Percentiles rank a stretch among this genome's conserved stretches.
These are phyloP conservation scores for Andrena bicolor DNA, from an alignment of 2,888 invertebrate species.

Conservation along the genomic window DNA sequence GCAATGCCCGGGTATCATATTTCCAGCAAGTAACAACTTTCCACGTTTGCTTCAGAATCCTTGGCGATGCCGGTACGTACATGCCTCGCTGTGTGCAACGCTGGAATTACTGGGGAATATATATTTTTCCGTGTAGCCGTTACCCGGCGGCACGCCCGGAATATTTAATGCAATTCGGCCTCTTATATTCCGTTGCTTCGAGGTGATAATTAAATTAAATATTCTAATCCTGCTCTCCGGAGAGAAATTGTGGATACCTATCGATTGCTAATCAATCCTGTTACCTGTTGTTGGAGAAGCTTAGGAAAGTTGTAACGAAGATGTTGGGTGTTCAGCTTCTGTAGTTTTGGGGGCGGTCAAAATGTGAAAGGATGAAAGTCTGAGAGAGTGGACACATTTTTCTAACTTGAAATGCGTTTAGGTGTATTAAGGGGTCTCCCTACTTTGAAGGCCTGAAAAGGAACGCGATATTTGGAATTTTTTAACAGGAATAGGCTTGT, in stretches of 20 bases:
- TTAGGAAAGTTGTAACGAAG: background rate
- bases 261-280: background rate
- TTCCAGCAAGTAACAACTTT: conserved; percentile 61
- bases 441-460: too few relatives aligned
- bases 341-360: too few relatives aligned
- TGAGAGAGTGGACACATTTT: background rate
- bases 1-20: conserved; percentile 53
- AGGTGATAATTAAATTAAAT: conserved; percentile 34
- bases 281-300: too few relatives aligned
- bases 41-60: conserved; percentile 53
- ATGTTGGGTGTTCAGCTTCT: background rate
- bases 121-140: conserved; percentile 25
- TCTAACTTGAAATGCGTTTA: too few relatives aligned
- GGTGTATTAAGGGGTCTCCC: too few relatives aligned
- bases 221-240: background rate
- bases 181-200: conserved; percentile 9
- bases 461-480: too few relatives aligned
- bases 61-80: conserved; percentile 33
- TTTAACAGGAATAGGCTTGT: too few relatives aligned
- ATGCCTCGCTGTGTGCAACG: conserved; percentile 9
- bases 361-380: too few relatives aligned
- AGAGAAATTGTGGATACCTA: background rate
- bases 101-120: conserved; percentile 29
- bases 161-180: conserved; percentile 38
- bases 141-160: background rate